Conservation (phyloP, 2,797 vertebrate genomes). For the Falco novaeseelandiae region DNA sequence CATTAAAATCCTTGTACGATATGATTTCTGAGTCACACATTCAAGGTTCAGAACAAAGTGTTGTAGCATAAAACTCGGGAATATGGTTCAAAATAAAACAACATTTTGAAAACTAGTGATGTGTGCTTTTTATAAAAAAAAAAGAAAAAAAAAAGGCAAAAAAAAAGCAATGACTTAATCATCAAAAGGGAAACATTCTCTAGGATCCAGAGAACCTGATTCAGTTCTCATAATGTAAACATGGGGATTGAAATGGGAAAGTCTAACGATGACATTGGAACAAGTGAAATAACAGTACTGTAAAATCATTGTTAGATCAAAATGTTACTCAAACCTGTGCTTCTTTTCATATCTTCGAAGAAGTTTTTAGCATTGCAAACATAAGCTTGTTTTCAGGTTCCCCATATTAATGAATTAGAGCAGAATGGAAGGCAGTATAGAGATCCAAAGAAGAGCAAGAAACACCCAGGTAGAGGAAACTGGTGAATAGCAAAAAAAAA, state of each 20-base stretch:
- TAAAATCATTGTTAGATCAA: neutral
- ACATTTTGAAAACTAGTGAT: neutral
- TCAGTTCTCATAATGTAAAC: neutral
- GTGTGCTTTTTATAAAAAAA: neutral
- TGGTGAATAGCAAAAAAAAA: neutral
- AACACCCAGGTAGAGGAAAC: neutral
- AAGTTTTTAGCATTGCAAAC: neutral
- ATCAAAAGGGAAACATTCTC: neutral
- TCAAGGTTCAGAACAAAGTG: neutral
- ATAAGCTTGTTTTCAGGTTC: neutral
- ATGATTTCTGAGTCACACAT: neutral
- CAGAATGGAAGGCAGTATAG: neutral
- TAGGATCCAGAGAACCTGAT: neutral
- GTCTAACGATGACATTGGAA: neutral
- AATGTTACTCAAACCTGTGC: neutral
- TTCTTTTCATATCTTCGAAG: neutral
- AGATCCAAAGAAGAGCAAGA: neutral
- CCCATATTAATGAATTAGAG: neutral
- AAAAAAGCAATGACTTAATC: neutral
- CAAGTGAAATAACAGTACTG: neutral
- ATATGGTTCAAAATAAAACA: neutral
- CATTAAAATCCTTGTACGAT: neutral
- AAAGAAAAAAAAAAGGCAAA: neutral
- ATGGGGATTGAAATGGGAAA: neutral
- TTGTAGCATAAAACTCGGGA: neutral